phyloP scores from a whole-genome alignment of 2,113 vertebrate genomes.

The Megaceryle torquata region DNA sequence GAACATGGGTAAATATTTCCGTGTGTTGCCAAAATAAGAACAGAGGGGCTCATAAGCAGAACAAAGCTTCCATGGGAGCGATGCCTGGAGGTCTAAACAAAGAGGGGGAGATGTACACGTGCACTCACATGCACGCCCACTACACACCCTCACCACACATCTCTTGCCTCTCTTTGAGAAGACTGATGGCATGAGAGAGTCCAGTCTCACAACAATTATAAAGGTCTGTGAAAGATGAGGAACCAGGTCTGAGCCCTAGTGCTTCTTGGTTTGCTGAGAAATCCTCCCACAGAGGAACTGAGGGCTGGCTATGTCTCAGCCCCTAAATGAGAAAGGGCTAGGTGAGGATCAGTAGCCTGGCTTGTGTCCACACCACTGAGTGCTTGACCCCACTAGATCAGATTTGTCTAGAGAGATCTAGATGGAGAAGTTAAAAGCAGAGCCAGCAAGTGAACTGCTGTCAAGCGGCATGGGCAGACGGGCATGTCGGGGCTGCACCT shows the following conservation, averaged over 20 bases:
- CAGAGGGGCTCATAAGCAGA: neutral
- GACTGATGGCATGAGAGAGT: neutral
- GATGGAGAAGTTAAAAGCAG: neutral
- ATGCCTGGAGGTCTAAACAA: neutral
- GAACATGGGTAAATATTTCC: neutral
- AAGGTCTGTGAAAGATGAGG: neutral
- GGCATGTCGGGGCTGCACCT: accelerated
- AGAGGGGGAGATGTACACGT: neutral
- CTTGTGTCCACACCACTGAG: neutral
- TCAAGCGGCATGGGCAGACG: neutral
- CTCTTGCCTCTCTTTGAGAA: neutral
- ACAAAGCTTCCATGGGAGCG: neutral
- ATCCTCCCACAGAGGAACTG: accelerated
- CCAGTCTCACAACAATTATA: neutral
- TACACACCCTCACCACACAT: neutral
- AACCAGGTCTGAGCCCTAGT: neutral
- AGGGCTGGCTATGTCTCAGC: accelerated
- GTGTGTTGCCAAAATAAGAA: conserved; percentile 51
- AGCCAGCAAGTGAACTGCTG: accelerated
- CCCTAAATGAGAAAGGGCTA: neutral
- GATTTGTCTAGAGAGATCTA: neutral
- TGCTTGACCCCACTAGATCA: neutral
- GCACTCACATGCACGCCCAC: neutral
- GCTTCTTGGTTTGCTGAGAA: neutral
- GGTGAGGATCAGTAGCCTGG: neutral